Conservation (phyloP, 2,888 invertebrate species). For the Scrobipalpa atriplicella region DNA sequence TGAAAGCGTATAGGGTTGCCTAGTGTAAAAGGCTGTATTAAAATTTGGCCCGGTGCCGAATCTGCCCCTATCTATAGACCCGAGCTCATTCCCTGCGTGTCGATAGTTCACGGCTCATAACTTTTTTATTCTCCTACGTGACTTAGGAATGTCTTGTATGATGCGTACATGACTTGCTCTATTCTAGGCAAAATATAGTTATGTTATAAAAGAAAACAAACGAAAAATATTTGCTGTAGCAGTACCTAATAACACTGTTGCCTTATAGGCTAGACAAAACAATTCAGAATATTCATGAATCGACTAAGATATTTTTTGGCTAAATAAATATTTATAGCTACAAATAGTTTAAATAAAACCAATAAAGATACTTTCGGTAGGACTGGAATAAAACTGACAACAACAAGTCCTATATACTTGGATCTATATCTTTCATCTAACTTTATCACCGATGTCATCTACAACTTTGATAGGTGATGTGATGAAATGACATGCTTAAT, state of each 20-base stretch:
- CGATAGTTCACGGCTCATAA: conserved; percentile 53
- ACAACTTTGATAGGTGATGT: too few species aligned
- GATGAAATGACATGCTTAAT: too few species aligned
- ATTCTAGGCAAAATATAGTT: conserved; percentile 16
- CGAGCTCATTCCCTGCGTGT: conserved; percentile 50
- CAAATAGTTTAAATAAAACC: too few species aligned
- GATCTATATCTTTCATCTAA: too few species aligned
- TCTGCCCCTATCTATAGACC: conserved; percentile 36
- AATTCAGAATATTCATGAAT: not conserved
- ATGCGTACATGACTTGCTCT: conserved; percentile 29
- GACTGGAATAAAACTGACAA: too few species aligned
- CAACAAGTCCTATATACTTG: too few species aligned
- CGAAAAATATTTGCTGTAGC: not conserved
- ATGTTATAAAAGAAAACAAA: not conserved
- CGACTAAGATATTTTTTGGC: not conserved
- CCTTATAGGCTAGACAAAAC: not conserved
- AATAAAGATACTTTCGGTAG: too few species aligned
- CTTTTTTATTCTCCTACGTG: conserved; percentile 43
- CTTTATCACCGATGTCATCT: too few species aligned
- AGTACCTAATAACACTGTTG: not conserved
- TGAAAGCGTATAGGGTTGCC: not conserved
- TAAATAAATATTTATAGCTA: not conserved
- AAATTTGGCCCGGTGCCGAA: conserved; percentile 55
- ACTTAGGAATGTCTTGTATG: conserved; percentile 35
- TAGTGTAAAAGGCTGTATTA: conserved; percentile 40